phyloP scores from a whole-genome alignment of 2,888 invertebrate species.

The Miltochrista miniata region DNA sequence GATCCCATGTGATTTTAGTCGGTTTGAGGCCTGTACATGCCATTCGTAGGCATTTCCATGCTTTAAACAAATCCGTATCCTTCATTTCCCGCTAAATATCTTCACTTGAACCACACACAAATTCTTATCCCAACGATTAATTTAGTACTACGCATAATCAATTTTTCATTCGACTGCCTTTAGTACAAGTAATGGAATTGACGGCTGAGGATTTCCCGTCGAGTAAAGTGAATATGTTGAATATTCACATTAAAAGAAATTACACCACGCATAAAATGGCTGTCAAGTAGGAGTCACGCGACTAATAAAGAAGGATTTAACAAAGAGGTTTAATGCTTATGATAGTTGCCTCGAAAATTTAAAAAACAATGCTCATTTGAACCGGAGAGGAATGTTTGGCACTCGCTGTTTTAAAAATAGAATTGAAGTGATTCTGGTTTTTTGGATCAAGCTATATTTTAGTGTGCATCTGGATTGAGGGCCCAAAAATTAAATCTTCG shows the following conservation, averaged over 20 bases:
- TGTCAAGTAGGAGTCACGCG: conserved; percentile 1
- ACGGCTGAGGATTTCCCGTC: conserved; percentile 24
- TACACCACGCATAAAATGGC: not conserved
- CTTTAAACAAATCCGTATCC: too few species aligned
- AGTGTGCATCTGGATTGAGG: too few species aligned
- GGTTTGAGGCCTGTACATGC: too few species aligned
- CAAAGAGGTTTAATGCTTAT: not conserved
- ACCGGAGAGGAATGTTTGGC: too few species aligned
- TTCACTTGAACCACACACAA: not conserved
- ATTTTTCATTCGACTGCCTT: conserved; percentile 31
- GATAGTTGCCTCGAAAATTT: not conserved
- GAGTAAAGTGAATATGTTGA: conserved; percentile 27
- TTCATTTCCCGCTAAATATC: too few species aligned
- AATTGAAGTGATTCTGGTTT: too few species aligned
- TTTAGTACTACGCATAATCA: conserved; percentile 37
- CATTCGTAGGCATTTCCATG: too few species aligned
- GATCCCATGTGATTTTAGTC: too few species aligned
- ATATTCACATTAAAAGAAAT: conserved; percentile 18
- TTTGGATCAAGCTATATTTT: too few species aligned
- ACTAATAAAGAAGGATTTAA: conserved; percentile 2
- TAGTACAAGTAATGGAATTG: conserved; percentile 25
- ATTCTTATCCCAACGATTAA: conserved; percentile 29
- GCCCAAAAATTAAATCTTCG: too few species aligned
- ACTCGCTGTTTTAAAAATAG: too few species aligned
- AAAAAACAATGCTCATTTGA: not conserved